phyloP scores from a whole-genome alignment of 2,797 vertebrate species.

The Eupleurogrammus muticus region DNA sequence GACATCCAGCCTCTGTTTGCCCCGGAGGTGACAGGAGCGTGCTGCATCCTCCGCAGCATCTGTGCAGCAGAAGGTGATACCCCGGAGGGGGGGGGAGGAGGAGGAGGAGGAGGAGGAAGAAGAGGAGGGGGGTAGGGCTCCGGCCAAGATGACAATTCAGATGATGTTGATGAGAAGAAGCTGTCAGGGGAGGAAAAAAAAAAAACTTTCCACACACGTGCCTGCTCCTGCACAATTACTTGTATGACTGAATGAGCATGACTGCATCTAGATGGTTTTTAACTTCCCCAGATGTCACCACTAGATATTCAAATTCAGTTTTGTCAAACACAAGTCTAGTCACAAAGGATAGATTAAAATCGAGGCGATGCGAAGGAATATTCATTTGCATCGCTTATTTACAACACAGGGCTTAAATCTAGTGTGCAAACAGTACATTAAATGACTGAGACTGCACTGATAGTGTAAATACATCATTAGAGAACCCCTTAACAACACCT shows the following conservation, averaged over 20 bases:
- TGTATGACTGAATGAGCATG: slow-evolving; percentile 44
- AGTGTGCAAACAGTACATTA: background rate
- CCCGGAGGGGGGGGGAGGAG: slow-evolving; percentile 16
- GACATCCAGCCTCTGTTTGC: slow-evolving; percentile 35
- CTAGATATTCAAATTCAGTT: background rate
- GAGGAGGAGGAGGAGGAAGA: slow-evolving; percentile 9
- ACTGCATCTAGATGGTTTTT: slow-evolving; percentile 21
- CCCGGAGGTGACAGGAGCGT: slow-evolving; percentile 31
- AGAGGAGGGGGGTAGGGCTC: slow-evolving; percentile 11
- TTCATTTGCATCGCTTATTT: background rate
- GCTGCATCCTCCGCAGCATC: slow-evolving; percentile 43
- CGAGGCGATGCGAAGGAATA: no score
- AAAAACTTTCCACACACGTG: slow-evolving; percentile 11
- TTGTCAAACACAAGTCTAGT: background rate
- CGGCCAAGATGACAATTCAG: slow-evolving; percentile 20
- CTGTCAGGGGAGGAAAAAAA: slow-evolving; percentile 34
- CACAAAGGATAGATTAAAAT: background rate
- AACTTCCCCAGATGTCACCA: slow-evolving; percentile 28
- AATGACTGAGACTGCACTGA: background rate
- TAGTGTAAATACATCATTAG: slow-evolving; percentile 29
- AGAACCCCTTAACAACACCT: slow-evolving; percentile 27
- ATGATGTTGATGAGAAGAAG: slow-evolving; percentile 22
- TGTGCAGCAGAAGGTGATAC: slow-evolving; percentile 51
- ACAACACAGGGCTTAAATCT: background rate
- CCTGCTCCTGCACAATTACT: slow-evolving; percentile 23